Evolutionary conservation across 2,113 vertebrate species (phyloP).

Genomic region (Sphaerodactylus townsendi): DNA sequence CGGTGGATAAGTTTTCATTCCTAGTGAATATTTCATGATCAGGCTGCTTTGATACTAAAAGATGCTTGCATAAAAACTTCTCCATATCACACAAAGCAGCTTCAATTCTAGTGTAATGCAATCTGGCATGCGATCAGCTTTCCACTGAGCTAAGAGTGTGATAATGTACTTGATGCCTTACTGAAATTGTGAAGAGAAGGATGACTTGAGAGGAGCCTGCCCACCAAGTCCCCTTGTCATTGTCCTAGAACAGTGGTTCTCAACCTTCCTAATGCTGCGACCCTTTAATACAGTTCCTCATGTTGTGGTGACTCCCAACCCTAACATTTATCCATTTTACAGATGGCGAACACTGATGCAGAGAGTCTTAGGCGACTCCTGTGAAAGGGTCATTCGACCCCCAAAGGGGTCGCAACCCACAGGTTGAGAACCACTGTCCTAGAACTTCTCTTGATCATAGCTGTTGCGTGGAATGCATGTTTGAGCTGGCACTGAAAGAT

Average conservation of each 20-base stretch:
- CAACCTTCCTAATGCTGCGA: too few species aligned
- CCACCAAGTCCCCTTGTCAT: neutral
- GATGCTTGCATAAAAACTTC: neutral
- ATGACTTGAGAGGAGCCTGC: neutral
- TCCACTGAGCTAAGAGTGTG: neutral
- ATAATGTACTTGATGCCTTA: neutral
- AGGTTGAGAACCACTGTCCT: too few species aligned
- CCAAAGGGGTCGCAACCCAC: too few species aligned
- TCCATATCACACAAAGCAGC: neutral
- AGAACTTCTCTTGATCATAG: neutral
- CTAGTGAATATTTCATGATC: constrained; percentile 28
- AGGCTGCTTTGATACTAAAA: neutral
- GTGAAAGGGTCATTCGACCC: too few species aligned
- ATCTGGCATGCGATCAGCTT: neutral
- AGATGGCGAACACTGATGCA: too few species aligned
- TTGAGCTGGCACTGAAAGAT: neutral
- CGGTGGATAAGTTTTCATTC: constrained; percentile 10
- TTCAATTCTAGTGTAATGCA: neutral
- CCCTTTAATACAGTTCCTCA: too few species aligned
- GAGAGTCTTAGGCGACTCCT: too few species aligned
- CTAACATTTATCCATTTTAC: too few species aligned
- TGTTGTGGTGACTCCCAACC: too few species aligned
- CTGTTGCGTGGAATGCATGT: neutral
- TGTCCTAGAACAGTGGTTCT: too few species aligned
- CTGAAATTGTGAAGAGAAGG: neutral